A percentile compares a stretch with the other conserved stretches of the same genome.
These are phyloP conservation scores for Sylvietta virens DNA, from an alignment of 2,113 vertebrate species.

Conservation along the genomic window DNA sequence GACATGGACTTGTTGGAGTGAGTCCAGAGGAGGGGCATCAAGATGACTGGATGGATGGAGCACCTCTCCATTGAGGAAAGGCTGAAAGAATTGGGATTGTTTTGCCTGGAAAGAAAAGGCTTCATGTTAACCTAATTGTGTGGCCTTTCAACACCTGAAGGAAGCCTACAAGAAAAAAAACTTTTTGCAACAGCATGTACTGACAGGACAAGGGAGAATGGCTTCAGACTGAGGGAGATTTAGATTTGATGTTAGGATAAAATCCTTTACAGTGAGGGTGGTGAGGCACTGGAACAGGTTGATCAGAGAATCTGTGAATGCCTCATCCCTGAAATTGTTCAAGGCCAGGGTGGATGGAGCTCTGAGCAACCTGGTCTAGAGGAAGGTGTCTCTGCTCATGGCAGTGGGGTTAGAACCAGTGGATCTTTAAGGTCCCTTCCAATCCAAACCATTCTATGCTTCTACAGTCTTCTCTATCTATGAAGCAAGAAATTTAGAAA, in stretches of 20 bases:
- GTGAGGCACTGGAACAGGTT: neutral
- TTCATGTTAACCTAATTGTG: accelerated
- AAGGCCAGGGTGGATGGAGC: neutral
- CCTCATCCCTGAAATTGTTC: neutral
- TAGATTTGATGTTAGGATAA: neutral
- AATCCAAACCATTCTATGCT: neutral
- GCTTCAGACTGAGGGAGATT: neutral
- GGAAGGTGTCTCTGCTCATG: neutral
- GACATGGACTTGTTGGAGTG: neutral
- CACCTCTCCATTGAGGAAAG: neutral
- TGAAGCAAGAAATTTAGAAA: neutral
- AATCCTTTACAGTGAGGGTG: neutral
- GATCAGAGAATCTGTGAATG: neutral
- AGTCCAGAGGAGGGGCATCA: neutral
- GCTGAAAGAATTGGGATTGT: neutral
- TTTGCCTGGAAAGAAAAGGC: neutral
- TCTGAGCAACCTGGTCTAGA: neutral
- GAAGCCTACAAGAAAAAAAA: neutral
- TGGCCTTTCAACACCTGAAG: neutral
- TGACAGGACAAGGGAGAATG: neutral
- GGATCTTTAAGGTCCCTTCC: neutral
- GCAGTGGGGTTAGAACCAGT: neutral
- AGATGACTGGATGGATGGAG: neutral
- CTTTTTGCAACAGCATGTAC: neutral
- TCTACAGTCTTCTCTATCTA: neutral